phyloP scores from a whole-genome alignment of 2,888 invertebrate species.

The Leucania comma region DNA sequence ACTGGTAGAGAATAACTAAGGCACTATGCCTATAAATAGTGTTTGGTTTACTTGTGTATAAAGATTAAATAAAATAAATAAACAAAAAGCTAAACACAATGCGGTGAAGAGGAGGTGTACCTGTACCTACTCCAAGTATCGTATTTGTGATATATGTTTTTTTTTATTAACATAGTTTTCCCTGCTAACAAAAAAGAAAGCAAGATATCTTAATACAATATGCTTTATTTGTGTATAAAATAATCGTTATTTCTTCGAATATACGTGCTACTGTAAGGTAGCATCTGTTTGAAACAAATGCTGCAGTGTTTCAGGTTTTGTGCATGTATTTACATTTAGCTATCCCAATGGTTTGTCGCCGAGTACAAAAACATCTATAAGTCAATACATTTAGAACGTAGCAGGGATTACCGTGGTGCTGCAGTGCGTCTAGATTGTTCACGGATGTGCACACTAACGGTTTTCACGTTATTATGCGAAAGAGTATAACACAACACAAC shows the following conservation, averaged over 20 bases:
- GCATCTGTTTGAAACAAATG: not conserved
- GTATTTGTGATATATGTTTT: too few species aligned
- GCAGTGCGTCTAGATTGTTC: conserved; percentile 22
- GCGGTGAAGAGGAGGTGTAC: too few species aligned
- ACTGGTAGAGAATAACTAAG: too few species aligned
- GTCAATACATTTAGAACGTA: not conserved
- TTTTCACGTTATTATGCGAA: conserved; percentile 6
- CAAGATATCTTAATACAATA: not conserved
- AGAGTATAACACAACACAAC: not conserved
- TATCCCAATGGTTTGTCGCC: not conserved
- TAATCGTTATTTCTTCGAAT: not conserved
- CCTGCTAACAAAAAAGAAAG: too few species aligned
- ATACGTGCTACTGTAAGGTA: not conserved
- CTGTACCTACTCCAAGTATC: too few species aligned
- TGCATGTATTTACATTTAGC: not conserved
- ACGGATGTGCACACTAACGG: not conserved
- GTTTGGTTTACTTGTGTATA: too few species aligned
- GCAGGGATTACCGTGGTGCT: not conserved
- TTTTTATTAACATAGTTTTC: too few species aligned
- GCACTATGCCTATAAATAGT: too few species aligned
- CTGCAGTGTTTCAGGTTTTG: not conserved
- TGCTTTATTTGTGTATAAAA: not conserved
- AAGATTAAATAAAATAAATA: too few species aligned
- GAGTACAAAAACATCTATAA: not conserved
- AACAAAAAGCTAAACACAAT: too few species aligned